These are phyloP conservation scores for Thamnophis elegans DNA, from an alignment of 2,797 vertebrate genomes.

Conservation along the genomic window DNA sequence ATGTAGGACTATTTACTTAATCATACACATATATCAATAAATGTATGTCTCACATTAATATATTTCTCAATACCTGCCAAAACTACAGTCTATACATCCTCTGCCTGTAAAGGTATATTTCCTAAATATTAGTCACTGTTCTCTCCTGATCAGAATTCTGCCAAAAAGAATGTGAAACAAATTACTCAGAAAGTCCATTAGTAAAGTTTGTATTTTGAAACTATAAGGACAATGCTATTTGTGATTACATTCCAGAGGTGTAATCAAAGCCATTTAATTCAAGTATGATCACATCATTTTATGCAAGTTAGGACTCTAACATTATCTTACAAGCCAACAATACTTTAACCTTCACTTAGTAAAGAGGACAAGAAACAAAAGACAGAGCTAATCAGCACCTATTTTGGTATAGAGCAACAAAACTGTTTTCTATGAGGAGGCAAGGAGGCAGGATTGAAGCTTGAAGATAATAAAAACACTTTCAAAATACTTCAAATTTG, in stretches of 20 bases:
- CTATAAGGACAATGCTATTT: background rate
- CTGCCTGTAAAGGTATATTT: background rate
- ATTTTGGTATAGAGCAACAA: background rate
- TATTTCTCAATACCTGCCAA: background rate
- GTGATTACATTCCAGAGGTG: background rate
- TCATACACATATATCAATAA: background rate
- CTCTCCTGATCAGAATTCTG: background rate
- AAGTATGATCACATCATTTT: background rate
- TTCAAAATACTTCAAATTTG: background rate
- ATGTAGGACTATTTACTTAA: background rate
- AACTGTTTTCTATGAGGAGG: background rate
- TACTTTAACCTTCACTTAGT: background rate
- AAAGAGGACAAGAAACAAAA: background rate
- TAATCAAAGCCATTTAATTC: background rate
- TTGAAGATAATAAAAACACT: background rate
- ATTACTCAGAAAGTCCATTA: background rate
- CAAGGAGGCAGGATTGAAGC: background rate
- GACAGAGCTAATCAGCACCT: background rate
- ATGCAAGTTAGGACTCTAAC: background rate
- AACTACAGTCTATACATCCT: background rate
- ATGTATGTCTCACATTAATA: background rate
- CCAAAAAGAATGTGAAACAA: background rate
- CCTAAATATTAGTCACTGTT: background rate
- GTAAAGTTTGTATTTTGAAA: background rate
- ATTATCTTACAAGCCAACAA: background rate